A percentile compares a stretch with the other conserved stretches of the same genome.
Evolutionary conservation across 2,113 vertebrate species (phyloP).

Genomic region (Dissostichus mawsoni): DNA sequence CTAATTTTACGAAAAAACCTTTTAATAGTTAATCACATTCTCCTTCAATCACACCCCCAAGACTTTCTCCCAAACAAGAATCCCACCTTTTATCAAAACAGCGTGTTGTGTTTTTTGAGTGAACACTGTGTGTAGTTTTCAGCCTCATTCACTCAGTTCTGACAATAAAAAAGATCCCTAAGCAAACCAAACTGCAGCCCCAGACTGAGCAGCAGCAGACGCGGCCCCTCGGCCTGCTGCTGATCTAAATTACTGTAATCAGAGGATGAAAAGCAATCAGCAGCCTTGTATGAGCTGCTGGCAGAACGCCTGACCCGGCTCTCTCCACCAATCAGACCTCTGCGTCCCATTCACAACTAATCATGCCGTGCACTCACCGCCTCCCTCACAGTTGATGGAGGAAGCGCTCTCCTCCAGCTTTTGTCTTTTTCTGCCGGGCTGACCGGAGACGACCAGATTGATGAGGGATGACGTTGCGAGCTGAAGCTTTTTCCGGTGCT

Average conservation of each 20-base stretch:
- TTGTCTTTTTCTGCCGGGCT: conserved; percentile 58
- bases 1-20: background rate
- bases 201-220: conserved; percentile 54
- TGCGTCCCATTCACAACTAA: conserved; percentile 73
- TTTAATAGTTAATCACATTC: background rate
- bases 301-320: conserved; percentile 70
- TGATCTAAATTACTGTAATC: conserved; percentile 83
- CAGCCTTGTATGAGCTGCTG: conserved; percentile 76
- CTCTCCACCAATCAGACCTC: conserved; percentile 72
- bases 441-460: conserved; percentile 45
- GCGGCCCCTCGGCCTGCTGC: conserved; percentile 62
- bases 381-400: conserved; percentile 68
- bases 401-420: conserved; percentile 62
- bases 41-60: background rate
- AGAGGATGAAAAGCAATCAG: conserved; percentile 84
- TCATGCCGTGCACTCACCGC: conserved; percentile 55
- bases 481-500: conserved; percentile 55
- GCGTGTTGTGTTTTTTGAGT: background rate
- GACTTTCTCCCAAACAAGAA: background rate
- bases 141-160: conserved; percentile 36
- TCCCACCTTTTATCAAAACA: background rate
- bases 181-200: conserved; percentile 15
- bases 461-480: conserved; percentile 31
- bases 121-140: conserved; percentile 10
- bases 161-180: conserved; percentile 17